These are phyloP conservation scores for Leucozona laternaria DNA, from an alignment of 2,888 invertebrate species.

Conservation along the genomic window DNA sequence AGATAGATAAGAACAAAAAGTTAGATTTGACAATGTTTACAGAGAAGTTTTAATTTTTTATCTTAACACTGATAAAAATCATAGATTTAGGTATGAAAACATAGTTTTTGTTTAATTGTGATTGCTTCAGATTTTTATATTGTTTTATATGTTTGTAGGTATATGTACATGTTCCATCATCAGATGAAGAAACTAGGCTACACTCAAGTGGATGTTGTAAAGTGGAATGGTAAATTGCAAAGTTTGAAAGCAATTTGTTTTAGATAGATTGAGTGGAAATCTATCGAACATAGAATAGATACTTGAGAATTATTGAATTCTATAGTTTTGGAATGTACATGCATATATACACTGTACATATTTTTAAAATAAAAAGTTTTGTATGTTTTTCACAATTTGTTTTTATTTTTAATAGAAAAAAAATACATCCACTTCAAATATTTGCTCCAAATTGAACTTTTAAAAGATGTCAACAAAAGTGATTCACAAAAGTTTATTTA, in stretches of 20 bases:
- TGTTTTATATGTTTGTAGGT: background rate
- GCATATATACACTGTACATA: no score
- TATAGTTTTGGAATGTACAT: background rate
- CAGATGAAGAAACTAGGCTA: slow-evolving; percentile 43
- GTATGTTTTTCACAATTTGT: background rate
- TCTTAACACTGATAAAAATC: background rate
- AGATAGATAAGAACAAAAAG: slow-evolving; percentile 32
- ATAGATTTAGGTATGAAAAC: background rate
- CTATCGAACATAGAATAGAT: slow-evolving; percentile 29
- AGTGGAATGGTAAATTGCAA: slow-evolving; percentile 58
- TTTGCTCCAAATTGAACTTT: background rate
- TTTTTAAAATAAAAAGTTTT: background rate
- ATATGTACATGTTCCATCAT: background rate
- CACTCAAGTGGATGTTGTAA: slow-evolving; percentile 61
- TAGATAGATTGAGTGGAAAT: slow-evolving; percentile 65
- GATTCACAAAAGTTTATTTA: no score
- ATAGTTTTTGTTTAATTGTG: background rate
- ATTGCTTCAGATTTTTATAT: slow-evolving; percentile 9
- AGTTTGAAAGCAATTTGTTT: slow-evolving; percentile 60
- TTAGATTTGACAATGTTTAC: background rate
- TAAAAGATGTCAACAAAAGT: background rate
- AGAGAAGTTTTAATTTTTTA: background rate
- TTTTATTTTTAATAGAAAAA: background rate
- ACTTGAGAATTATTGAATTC: slow-evolving; percentile 54
- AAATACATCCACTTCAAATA: background rate